phyloP scores from a whole-genome alignment of 2,113 vertebrate genomes.

The Ictalurus furcatus region DNA sequence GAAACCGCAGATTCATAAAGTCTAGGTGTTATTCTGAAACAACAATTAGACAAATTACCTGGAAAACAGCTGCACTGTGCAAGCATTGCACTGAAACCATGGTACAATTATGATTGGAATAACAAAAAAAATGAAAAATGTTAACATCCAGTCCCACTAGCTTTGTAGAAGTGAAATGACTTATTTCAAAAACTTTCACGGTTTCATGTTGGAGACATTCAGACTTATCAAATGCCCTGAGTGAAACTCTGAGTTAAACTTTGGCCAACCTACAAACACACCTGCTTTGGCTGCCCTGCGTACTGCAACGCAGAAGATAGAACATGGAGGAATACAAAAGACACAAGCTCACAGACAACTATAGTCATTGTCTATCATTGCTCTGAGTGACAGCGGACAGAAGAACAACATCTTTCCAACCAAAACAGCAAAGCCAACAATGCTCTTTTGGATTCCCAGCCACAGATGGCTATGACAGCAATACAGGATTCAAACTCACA shows the following conservation, averaged over 20 bases:
- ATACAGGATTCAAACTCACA: too few relatives aligned
- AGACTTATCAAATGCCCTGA: not conserved
- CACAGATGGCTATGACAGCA: too few relatives aligned
- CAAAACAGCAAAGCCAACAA: too few relatives aligned
- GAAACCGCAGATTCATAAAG: not conserved
- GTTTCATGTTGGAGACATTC: not conserved
- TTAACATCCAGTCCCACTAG: not conserved
- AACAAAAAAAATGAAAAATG: not conserved
- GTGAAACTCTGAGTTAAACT: not conserved
- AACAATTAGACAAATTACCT: not conserved
- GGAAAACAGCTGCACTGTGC: not conserved
- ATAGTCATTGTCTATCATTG: not conserved
- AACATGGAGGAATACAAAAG: not conserved
- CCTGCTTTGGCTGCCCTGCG: not conserved
- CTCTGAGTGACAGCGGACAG: too few relatives aligned
- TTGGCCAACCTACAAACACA: not conserved
- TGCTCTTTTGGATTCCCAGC: too few relatives aligned
- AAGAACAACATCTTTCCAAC: too few relatives aligned
- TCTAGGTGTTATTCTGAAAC: not conserved
- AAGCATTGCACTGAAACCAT: not conserved
- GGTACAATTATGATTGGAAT: not conserved
- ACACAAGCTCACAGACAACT: not conserved
- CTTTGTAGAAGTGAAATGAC: not conserved
- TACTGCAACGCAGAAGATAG: too few relatives aligned
- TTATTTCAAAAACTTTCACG: not conserved